A percentile compares a stretch with the other conserved stretches of the same genome.
Conservation (phyloP, 1,140 invertebrate species). For the Magallana ariakensis region DNA sequence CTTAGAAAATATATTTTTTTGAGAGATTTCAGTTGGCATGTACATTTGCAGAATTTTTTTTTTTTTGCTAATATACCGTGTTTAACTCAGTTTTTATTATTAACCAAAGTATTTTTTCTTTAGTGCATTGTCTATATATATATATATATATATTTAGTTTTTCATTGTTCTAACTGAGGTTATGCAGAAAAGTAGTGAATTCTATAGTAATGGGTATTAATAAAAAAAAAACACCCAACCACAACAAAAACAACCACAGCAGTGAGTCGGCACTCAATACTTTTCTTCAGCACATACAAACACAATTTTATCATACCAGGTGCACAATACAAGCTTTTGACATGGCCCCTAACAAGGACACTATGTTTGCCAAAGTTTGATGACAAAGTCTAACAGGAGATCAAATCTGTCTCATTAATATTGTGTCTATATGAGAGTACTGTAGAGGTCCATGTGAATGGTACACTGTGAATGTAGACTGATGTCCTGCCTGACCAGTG, state of each 20-base stretch:
- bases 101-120: conserved; percentile 1
- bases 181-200: neutral
- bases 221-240: no score
- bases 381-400: no score
- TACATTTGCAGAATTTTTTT: conserved; percentile 30
- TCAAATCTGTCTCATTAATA: no score
- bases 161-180: neutral
- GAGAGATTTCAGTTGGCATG: conserved; percentile 30
- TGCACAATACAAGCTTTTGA: conserved; percentile 18
- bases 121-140: neutral
- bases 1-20: conserved; percentile 23
- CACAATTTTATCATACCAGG: neutral
- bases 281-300: neutral
- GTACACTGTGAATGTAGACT: no score
- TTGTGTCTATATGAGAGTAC: no score
- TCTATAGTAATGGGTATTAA: no score
- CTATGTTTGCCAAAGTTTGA: no score
- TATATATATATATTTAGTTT: conserved; percentile 6
- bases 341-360: neutral
- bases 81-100: conserved; percentile 29
- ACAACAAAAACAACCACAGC: no score
- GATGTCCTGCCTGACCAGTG: neutral
- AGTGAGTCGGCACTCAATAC: no score
- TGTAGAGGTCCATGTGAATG: no score
- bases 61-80: conserved; percentile 35